Percentiles rank a stretch among this genome's conserved stretches.
phyloP scores from a whole-genome alignment of 2,113 vertebrate genomes.

The Zeus faber region DNA sequence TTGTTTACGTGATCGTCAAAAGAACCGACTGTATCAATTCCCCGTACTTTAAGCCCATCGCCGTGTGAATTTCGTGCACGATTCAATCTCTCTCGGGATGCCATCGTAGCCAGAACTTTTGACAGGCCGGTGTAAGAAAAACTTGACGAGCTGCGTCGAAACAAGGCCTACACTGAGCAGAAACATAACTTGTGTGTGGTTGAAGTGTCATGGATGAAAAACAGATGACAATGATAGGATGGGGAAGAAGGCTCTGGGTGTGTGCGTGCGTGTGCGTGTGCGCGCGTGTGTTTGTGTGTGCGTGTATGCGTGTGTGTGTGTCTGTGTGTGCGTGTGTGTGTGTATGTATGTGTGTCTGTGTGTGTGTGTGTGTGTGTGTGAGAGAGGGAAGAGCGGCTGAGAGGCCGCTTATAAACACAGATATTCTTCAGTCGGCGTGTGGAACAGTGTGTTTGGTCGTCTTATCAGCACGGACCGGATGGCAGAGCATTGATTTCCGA shows the following conservation, averaged over 20 bases:
- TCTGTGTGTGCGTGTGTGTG: conserved; percentile 1
- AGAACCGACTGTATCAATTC: no score
- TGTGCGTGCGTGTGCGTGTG: not conserved
- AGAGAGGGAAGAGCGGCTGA: not conserved
- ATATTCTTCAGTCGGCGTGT: conserved; percentile 31
- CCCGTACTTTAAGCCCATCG: no score
- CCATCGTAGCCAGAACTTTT: no score
- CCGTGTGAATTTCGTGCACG: no score
- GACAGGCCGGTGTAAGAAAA: no score
- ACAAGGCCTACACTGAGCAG: conserved; percentile 9
- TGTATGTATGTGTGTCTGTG: not conserved
- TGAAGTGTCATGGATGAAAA: conserved; percentile 51
- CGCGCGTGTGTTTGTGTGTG: not conserved
- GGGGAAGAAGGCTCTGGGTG: conserved; percentile 7
- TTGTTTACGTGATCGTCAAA: no score
- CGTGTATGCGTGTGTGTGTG: conserved; percentile 16
- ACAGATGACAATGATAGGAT: conserved; percentile 42
- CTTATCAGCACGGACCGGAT: conserved; percentile 60
- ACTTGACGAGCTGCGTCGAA: not conserved
- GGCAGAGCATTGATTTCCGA: conserved; percentile 58
- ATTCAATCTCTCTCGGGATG: no score
- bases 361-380: conserved; percentile 18
- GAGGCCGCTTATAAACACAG: conserved; percentile 15
- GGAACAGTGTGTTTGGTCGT: conserved; percentile 38
- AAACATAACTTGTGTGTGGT: conserved; percentile 28